Evolutionary conservation across 2,888 invertebrate species (phyloP), one percentile per base, ranked within the genome.

Genomic region (Volucella inflata): DNA sequence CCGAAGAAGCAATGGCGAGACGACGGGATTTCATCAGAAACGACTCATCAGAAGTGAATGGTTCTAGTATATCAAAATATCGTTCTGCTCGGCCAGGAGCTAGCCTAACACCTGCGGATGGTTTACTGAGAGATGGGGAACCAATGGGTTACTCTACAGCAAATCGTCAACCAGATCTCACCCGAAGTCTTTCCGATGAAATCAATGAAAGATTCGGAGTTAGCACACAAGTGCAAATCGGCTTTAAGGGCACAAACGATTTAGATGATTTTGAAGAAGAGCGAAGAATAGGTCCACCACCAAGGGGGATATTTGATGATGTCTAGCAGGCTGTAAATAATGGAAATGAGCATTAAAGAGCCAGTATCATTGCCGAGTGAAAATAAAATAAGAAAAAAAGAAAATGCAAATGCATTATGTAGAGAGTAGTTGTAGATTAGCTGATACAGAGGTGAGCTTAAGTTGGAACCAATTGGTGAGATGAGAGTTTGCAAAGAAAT

Each of bases 271-370:
- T 77, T 17, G 88, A 74, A 51, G 88, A 87, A 11, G 88, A 89
- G 40, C 89, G 89, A 67, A 94, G 94, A 87, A 93, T 95, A 88
- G 95, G 95, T 0, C 94, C 94, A 81, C 96, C 96, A 0, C 97
- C 96, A 0, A 93, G 95, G 87, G 96, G 96, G 10, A 93, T 97
- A 79, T 97, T 97, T 88, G 97, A 97, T 90, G 97, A 97, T 91
- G 96, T 97, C 80, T 97, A 93, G 88, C 44, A 70, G 53, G 60
- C 12, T 36, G 14, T 8, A 14, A 64, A 12, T 10, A 8, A 46
- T 10, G 44, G n/a, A 64, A 50, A 16, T 40, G 42, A 65, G 65
- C 71, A 84, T 67, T 75, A 70, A 44, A 42, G 40, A 64, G 84
- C 44, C 80, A 75, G 80, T 30, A 6, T 68, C 57, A 71, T 68